A percentile compares a stretch with the other conserved stretches of the same genome.
These are phyloP conservation scores for Lissocephala sabroskyi DNA, from an alignment of 2,888 invertebrate genomes.

Conservation along the genomic window DNA sequence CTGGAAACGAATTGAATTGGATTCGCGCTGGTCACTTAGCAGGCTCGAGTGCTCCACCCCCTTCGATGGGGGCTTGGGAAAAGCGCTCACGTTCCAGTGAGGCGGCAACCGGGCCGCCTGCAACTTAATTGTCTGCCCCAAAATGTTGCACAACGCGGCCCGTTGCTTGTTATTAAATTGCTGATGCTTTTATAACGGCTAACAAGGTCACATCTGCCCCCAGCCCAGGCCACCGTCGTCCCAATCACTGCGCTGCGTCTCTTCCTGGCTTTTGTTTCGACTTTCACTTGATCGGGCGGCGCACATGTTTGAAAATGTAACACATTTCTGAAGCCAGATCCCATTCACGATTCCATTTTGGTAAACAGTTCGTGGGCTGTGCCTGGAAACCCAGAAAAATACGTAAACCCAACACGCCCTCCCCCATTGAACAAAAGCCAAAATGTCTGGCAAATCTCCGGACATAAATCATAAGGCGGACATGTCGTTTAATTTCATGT, in stretches of 20 bases:
- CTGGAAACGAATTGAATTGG: no score
- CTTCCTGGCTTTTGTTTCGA: no score
- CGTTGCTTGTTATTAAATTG: slow-evolving; percentile 32
- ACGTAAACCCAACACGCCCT: no score
- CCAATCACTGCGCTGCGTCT: no score
- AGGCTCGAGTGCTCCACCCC: neutral
- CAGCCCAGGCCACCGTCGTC: no score
- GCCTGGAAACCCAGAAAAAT: neutral
- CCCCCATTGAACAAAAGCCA: neutral
- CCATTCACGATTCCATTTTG: no score
- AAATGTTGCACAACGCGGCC: slow-evolving; percentile 33
- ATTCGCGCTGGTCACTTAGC: slow-evolving; percentile 4
- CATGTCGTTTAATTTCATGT: slow-evolving; percentile 5
- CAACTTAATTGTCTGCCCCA: slow-evolving; percentile 39
- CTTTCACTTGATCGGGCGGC: slow-evolving; percentile 1
- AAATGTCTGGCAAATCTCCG: neutral
- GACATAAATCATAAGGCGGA: slow-evolving; percentile 10
- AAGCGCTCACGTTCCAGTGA: slow-evolving; percentile 30
- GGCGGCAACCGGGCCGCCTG: slow-evolving; percentile 27
- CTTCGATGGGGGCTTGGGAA: slow-evolving; percentile 25
- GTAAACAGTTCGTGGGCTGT: no score
- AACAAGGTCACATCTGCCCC: slow-evolving; percentile 42
- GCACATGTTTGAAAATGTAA: slow-evolving; percentile 2
- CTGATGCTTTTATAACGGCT: slow-evolving; percentile 17
- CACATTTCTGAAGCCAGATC: neutral